phyloP scores from a whole-genome alignment of 1,140 invertebrate genomes.

The Scaptodrosophila lebanonensis region DNA sequence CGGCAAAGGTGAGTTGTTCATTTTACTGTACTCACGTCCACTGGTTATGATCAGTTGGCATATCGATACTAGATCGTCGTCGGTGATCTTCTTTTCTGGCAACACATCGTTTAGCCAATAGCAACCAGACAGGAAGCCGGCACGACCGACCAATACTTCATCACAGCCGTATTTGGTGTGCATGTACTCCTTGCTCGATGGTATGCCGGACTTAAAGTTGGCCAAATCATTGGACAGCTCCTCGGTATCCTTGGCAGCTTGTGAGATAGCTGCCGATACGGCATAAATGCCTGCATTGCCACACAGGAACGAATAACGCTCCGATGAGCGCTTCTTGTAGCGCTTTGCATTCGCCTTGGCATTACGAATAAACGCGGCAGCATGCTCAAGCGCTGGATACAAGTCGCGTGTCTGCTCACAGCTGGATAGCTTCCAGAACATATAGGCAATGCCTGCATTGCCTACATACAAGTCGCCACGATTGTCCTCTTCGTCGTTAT shows the following conservation, averaged over 20 bases:
- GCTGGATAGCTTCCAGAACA: conserved; percentile 79
- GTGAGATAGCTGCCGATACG: conserved; percentile 78
- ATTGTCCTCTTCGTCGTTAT: conserved; percentile 63
- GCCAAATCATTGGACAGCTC: conserved; percentile 78
- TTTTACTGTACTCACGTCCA: conserved; percentile 82
- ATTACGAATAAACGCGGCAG: conserved; percentile 77
- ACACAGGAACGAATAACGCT: conserved; percentile 79
- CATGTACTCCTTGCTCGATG: conserved; percentile 78
- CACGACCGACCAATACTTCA: conserved; percentile 89
- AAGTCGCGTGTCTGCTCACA: conserved; percentile 70
- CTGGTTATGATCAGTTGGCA: conserved; percentile 84
- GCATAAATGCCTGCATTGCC: conserved; percentile 83
- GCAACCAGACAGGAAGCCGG: conserved; percentile 87
- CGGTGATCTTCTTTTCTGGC: conserved; percentile 78
- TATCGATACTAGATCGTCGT: conserved; percentile 80
- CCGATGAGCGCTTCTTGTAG: conserved; percentile 64
- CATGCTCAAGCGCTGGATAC: conserved; percentile 72
- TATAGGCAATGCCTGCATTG: conserved; percentile 79
- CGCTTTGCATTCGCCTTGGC: conserved; percentile 74
- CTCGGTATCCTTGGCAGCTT: conserved; percentile 53
- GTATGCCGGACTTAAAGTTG: conserved; percentile 75
- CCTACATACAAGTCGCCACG: conserved; percentile 79
- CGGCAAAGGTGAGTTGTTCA: conserved; percentile 81
- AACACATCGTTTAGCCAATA: conserved; percentile 84
- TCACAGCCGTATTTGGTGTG: conserved; percentile 84